Conservation (phyloP, 1,140 invertebrate genomes). For the Leptopilina boulardi region DNA sequence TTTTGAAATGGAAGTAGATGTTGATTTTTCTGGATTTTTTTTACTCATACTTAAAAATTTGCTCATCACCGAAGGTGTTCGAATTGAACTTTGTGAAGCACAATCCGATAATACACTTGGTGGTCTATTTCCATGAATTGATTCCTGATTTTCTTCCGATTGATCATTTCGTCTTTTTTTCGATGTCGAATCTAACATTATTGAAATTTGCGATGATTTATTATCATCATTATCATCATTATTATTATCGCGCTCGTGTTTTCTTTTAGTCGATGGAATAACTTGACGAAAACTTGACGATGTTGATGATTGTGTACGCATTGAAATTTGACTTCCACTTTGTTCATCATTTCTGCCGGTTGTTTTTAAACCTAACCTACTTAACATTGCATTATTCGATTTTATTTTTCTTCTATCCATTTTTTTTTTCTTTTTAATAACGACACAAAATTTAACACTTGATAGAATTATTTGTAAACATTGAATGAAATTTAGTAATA, state of each 20-base stretch:
- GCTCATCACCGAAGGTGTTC: not conserved
- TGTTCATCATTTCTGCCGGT: not conserved
- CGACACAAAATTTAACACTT: too few relatives aligned
- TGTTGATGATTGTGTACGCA: not conserved
- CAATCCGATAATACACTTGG: not conserved
- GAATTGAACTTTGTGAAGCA: not conserved
- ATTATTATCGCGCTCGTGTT: too few relatives aligned
- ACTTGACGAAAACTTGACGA: not conserved
- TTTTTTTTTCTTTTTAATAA: not conserved
- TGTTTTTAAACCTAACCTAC: not conserved
- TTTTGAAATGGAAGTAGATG: not conserved
- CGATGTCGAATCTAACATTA: not conserved
- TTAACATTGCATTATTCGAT: not conserved
- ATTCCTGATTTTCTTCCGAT: not conserved
- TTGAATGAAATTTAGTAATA: too few relatives aligned
- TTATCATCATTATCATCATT: slow-evolving; percentile 4
- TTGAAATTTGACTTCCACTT: not conserved
- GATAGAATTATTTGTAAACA: too few relatives aligned
- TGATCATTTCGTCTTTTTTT: slow-evolving; percentile 18
- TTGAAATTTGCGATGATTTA: not conserved
- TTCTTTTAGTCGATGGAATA: not conserved
- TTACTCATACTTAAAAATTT: not conserved
- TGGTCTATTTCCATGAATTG: not conserved
- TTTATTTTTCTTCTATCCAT: slow-evolving; percentile 47
- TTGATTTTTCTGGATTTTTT: not conserved